Percentiles rank a stretch among this genome's conserved stretches.
phyloP scores from a whole-genome alignment of 2,113 vertebrate species.

The Albula goreensis region DNA sequence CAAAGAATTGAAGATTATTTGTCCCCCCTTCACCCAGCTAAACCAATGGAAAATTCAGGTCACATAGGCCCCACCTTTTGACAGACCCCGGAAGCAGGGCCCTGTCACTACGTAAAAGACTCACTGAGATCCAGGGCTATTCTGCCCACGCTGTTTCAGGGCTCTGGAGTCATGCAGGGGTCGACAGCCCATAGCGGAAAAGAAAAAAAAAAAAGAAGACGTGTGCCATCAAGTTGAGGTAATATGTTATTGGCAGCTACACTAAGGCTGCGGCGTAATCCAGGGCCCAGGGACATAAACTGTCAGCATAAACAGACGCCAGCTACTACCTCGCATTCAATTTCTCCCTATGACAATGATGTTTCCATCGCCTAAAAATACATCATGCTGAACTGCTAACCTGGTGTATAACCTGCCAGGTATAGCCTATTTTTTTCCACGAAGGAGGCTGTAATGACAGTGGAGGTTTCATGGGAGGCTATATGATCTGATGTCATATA shows the following conservation, averaged over 20 bases:
- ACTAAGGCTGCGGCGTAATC: conserved; percentile 19
- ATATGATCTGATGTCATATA: background rate
- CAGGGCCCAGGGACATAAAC: conserved; percentile 21
- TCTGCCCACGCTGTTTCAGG: background rate
- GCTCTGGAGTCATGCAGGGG: background rate
- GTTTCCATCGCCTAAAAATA: conserved; percentile 15
- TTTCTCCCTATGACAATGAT: background rate
- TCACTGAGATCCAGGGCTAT: background rate
- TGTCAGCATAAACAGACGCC: conserved; percentile 26
- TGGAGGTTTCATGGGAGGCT: background rate
- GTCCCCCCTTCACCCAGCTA: background rate
- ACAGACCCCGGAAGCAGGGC: background rate
- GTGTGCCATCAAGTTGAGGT: background rate
- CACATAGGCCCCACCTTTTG: background rate
- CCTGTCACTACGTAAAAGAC: background rate
- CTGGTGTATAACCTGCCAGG: background rate
- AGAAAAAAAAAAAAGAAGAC: background rate
- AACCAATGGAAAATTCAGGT: background rate
- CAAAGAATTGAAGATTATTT: too few species aligned
- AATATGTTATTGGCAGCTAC: conserved; percentile 18
- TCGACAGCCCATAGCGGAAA: background rate
- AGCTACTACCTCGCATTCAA: background rate
- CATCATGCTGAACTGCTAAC: background rate
- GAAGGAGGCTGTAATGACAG: background rate
- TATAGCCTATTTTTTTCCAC: background rate